These are phyloP conservation scores for Semnornis frantzii DNA, from an alignment of 2,113 vertebrate genomes.

Conservation along the genomic window DNA sequence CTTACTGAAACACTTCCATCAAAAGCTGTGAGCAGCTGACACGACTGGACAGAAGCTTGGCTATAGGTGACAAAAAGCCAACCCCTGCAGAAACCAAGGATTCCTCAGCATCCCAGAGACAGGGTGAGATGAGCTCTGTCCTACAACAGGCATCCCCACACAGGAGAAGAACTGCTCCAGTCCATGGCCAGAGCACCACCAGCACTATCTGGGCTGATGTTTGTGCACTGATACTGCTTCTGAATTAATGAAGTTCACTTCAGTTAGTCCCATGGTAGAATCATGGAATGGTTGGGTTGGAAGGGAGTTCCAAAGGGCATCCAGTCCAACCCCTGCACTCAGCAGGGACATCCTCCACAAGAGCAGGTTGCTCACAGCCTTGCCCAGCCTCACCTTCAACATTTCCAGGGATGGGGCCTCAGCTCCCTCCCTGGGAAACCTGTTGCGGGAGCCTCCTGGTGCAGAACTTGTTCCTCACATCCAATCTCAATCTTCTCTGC, in stretches of 20 bases:
- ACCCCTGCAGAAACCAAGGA: background rate
- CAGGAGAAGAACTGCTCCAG: background rate
- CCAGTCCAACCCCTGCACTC: too few species aligned
- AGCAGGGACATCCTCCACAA: too few species aligned
- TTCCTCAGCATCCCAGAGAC: background rate
- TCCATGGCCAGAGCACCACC: background rate
- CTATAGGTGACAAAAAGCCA: background rate
- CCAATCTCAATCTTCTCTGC: too few species aligned
- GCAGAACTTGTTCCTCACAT: too few species aligned
- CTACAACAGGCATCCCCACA: background rate
- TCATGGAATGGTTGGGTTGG: too few species aligned
- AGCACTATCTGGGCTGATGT: background rate
- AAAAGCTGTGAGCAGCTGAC: background rate
- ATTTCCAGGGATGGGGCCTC: too few species aligned
- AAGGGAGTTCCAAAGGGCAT: too few species aligned
- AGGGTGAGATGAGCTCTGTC: background rate
- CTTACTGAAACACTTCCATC: background rate
- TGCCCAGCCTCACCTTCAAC: too few species aligned
- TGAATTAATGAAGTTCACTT: background rate
- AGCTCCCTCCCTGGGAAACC: too few species aligned
- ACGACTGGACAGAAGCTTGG: background rate
- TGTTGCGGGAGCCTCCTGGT: too few species aligned
- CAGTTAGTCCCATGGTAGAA: background rate
- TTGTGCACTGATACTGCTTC: background rate
- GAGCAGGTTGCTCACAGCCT: too few species aligned